Base-by-base conservation (phyloP, 2,113 vertebrate genomes). In the Nycticebus coucang region DNA sequence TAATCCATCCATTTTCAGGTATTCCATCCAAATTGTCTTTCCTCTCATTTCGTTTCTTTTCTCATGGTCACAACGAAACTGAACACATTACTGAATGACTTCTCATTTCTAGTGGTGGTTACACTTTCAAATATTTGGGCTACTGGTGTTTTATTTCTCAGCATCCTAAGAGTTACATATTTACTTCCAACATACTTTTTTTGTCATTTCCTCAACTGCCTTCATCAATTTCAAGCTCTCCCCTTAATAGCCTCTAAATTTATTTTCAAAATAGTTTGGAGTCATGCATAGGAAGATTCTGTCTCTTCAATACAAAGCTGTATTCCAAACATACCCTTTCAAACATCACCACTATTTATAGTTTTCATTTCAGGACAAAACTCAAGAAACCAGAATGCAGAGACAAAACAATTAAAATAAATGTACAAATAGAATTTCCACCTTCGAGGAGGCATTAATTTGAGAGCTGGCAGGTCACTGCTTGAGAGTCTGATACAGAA, bases 211-310 rank as follows among this genome's bases (percentile, higher is more conserved):
- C 59, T 90, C n/a, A 37, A 35, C 50, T 86, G 24, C 33, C 30
- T 77, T 87, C 22, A 69, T 89, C 37, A 68, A 69, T 84, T 84
- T 95, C 57, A 75, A 74, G n/a, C 4, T 81, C 30, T 92, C 86
- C 57, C 8, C 21, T n/a, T 9, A 87, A 64, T 0, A 62, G 7
- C 15, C 4, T 93, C 24, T 75, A 79, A 59, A n/a, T 77, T 83
- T 79, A 5, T 97, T 80, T 80, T 30, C 69, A 86, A 57, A 91
- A 53, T 77, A 35, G 18, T 59, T 83, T 77, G 64, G 90, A 87
- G 41, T 84, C 4, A 87, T 41, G 1, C 26, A 80, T 75, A 45
- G 45, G 11, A 92, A 88, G 26, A 87, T 24, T 8, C 21, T 19
- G 26, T 9, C 0, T 93, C 45, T 85, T 89, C 19, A 77, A 22